Evolutionary conservation across 2,113 vertebrate genomes (phyloP).

Genomic region (Furnarius figulus): DNA sequence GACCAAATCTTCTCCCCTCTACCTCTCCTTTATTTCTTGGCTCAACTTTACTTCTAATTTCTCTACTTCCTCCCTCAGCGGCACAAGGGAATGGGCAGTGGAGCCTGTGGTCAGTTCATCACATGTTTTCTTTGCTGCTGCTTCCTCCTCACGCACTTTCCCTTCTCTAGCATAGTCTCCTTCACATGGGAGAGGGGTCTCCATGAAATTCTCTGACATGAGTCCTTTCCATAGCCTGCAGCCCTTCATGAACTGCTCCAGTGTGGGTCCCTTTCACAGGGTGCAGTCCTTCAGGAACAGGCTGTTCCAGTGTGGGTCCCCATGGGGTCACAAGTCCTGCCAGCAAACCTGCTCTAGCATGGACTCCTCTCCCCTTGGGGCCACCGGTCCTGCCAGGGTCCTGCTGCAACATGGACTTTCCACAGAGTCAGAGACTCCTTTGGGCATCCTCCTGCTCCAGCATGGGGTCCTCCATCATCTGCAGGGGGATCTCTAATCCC

Average conservation of each 20-base stretch:
- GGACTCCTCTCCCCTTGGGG: not conserved
- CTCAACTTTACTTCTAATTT: not conserved
- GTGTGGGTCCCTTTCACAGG: not conserved
- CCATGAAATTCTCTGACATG: not conserved
- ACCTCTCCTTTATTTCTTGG: not conserved
- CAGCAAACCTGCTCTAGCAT: not conserved
- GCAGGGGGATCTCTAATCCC: not conserved
- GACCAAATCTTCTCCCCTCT: not conserved
- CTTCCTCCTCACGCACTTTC: not conserved
- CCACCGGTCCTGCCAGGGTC: not conserved
- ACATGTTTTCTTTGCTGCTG: not conserved
- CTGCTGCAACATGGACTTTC: accelerated
- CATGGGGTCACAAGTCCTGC: not conserved
- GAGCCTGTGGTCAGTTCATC: not conserved
- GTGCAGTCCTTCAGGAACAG: not conserved
- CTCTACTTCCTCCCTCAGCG: no score
- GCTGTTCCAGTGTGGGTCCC: accelerated
- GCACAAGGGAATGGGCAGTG: not conserved
- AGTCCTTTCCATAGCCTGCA: not conserved
- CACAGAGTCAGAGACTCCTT: not conserved
- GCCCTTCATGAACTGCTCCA: not conserved
- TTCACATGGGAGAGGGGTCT: not conserved
- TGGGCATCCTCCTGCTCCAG: not conserved
- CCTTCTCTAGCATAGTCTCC: not conserved
- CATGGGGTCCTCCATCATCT: accelerated